Conservation (phyloP, 2,113 vertebrate species). For the Todiramphus saurophagus region DNA sequence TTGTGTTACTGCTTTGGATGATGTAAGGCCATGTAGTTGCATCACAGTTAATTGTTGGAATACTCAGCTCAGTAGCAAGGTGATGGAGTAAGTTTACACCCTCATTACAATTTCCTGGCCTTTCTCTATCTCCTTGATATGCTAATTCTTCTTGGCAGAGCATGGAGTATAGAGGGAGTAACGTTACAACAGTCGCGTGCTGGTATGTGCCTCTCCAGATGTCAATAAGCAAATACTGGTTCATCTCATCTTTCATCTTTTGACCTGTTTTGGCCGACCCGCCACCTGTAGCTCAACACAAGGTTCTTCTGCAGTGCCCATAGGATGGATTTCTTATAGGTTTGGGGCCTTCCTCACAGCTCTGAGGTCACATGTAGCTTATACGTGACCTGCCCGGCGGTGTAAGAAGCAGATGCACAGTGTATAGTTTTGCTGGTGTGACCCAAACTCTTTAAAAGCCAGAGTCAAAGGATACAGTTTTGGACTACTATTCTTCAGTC, state of each 20-base stretch:
- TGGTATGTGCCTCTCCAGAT: fast-evolving
- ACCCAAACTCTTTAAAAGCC: background rate
- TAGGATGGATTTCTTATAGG: background rate
- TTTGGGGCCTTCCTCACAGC: background rate
- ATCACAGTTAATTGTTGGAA: background rate
- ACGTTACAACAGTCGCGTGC: no score
- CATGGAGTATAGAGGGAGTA: background rate
- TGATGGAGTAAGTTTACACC: background rate
- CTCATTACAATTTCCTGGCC: fast-evolving
- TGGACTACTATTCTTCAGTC: background rate
- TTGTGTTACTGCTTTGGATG: background rate
- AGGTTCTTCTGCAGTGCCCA: background rate
- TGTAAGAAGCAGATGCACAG: background rate
- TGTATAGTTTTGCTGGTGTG: background rate
- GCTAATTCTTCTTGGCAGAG: background rate
- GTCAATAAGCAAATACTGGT: background rate
- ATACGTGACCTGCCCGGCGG: fast-evolving
- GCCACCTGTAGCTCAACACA: background rate
- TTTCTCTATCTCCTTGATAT: background rate
- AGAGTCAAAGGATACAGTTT: background rate
- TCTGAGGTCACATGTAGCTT: background rate
- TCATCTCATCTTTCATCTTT: background rate
- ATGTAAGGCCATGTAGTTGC: background rate
- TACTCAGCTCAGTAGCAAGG: no score
- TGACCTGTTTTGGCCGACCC: background rate